Conservation (phyloP, 2,888 invertebrate species). For the Eurytoma adleriae region DNA sequence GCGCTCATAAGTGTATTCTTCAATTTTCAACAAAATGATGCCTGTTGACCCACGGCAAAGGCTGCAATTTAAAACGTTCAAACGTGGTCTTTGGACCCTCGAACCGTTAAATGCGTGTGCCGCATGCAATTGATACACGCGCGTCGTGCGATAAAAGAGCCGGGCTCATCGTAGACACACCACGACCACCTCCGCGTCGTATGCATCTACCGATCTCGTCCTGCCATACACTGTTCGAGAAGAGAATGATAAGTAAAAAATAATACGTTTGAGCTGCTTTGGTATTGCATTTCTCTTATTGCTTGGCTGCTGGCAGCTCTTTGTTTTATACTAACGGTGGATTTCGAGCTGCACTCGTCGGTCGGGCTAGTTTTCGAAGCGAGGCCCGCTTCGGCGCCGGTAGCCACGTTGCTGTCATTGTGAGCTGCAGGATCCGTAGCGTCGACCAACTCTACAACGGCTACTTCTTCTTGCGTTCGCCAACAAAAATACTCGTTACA, state of each 20-base stretch:
- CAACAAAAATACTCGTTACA: constrained; percentile 69
- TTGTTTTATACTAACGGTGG: constrained; percentile 56
- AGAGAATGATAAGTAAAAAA: constrained; percentile 31
- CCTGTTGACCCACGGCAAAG: no score
- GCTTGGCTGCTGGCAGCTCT: constrained; percentile 7
- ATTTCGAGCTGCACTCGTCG: constrained; percentile 68
- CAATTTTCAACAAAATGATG: no score
- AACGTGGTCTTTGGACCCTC: no score
- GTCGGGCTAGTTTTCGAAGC: constrained; percentile 67
- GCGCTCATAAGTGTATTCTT: no score
- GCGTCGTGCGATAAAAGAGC: neutral
- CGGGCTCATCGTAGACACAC: constrained; percentile 36
- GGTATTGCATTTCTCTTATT: neutral
- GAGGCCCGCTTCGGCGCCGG: constrained; percentile 65
- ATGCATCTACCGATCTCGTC: constrained; percentile 56
- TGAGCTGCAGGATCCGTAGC: constrained; percentile 69
- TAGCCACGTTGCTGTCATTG: constrained; percentile 60
- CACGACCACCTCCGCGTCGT: constrained; percentile 8
- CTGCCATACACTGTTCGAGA: constrained; percentile 54
- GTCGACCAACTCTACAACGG: constrained; percentile 72
- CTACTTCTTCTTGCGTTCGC: constrained; percentile 69
- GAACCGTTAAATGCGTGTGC: no score
- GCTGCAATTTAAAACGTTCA: no score
- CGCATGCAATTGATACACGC: neutral
- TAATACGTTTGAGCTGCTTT: neutral